Evolutionary conservation across 2,113 vertebrate species (phyloP).

Genomic region (Tenrec ecaudatus): DNA sequence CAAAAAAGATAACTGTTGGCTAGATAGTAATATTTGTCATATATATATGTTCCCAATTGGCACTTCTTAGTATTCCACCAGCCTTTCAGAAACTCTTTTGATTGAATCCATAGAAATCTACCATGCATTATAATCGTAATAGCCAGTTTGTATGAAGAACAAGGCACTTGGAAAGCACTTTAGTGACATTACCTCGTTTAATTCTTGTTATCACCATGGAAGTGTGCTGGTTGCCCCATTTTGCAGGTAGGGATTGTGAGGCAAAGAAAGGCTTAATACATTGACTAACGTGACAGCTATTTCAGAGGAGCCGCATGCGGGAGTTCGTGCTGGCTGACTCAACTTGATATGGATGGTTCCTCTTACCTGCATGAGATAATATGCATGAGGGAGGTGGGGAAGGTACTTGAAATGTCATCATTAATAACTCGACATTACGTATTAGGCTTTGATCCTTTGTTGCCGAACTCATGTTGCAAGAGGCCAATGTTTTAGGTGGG

Average conservation of each 20-base stretch:
- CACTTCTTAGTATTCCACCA: not conserved
- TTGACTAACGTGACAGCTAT: not conserved
- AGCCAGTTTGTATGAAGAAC: not conserved
- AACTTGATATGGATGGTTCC: not conserved
- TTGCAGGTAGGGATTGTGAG: not conserved
- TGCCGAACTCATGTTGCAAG: not conserved
- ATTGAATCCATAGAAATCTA: not conserved
- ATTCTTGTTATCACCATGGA: not conserved
- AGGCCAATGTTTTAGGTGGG: not conserved
- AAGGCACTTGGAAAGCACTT: not conserved
- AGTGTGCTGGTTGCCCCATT: not conserved
- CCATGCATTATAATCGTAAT: not conserved
- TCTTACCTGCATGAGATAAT: not conserved
- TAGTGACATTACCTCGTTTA: not conserved
- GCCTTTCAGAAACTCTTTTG: not conserved
- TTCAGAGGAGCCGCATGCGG: not conserved
- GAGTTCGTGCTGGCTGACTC: not conserved
- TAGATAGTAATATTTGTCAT: not conserved
- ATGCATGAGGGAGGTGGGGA: not conserved
- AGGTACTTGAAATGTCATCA: constrained; percentile 41
- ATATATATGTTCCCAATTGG: not conserved
- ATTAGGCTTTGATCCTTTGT: not conserved
- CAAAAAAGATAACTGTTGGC: not conserved
- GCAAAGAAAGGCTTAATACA: not conserved
- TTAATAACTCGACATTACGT: constrained; percentile 59